These are phyloP conservation scores for Drosophila neocordata DNA, from an alignment of 1,140 invertebrate species.

Conservation along the genomic window DNA sequence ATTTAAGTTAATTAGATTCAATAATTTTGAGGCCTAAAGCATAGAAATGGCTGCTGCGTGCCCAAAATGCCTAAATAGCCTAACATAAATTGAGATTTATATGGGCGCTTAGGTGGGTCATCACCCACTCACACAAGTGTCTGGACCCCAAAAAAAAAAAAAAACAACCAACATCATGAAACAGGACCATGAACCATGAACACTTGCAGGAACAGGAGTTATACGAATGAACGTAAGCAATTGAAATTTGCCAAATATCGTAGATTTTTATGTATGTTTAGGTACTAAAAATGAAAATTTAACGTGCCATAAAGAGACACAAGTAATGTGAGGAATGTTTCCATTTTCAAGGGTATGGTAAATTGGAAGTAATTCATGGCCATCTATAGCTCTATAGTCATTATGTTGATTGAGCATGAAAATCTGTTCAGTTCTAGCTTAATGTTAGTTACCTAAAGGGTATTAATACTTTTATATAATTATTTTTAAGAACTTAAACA, in stretches of 20 bases:
- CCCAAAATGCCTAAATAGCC: slow-evolving; percentile 78
- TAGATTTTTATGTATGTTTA: slow-evolving; percentile 67
- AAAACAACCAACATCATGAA: neutral
- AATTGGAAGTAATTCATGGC: neutral
- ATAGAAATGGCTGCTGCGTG: slow-evolving; percentile 73
- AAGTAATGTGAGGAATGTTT: slow-evolving; percentile 22
- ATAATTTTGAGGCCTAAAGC: slow-evolving; percentile 79
- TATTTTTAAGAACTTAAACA: no score
- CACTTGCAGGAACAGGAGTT: no score
- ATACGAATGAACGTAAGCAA: slow-evolving; percentile 27
- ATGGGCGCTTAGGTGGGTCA: slow-evolving; percentile 60
- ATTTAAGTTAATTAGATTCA: slow-evolving; percentile 82
- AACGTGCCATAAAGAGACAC: slow-evolving; percentile 65
- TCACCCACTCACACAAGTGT: slow-evolving; percentile 3
- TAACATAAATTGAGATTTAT: slow-evolving; percentile 80
- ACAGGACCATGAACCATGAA: neutral
- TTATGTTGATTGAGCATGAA: no score
- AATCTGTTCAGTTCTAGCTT: no score
- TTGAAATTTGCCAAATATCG: slow-evolving; percentile 73
- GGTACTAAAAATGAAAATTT: slow-evolving; percentile 71
- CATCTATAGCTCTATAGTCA: neutral
- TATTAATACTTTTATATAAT: no score
- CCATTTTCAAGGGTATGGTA: neutral
- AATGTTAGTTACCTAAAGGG: no score
- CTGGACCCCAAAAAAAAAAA: neutral